phyloP scores from a whole-genome alignment of 1,140 invertebrate genomes.

The Riptortus pedestris region DNA sequence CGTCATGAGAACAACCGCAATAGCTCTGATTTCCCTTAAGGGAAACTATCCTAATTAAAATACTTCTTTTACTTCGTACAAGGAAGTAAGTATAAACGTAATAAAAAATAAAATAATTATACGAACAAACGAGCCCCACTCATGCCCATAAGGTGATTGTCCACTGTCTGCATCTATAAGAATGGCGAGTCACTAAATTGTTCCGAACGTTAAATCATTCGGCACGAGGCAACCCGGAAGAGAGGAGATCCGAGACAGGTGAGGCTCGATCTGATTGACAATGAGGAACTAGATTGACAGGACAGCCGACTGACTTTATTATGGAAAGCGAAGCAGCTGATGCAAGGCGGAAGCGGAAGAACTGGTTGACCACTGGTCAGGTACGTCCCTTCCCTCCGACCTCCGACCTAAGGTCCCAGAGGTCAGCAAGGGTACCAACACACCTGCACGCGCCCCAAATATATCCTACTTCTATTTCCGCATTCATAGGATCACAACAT shows the following conservation, averaged over 20 bases:
- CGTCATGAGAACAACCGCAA: too few species aligned
- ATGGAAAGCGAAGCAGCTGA: neutral
- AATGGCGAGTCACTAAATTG: too few species aligned
- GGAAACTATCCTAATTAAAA: too few species aligned
- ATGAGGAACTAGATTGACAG: too few species aligned
- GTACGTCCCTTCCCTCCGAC: neutral
- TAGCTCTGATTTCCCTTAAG: too few species aligned
- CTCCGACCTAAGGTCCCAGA: neutral
- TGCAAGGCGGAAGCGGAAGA: slow-evolving; percentile 14
- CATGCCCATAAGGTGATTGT: too few species aligned
- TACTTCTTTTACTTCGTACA: too few species aligned
- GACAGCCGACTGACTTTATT: slow-evolving; percentile 4
- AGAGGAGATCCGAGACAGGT: neutral
- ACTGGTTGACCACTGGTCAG: slow-evolving; percentile 5
- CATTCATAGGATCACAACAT: neutral
- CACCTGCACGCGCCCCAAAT: neutral
- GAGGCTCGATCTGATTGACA: too few species aligned
- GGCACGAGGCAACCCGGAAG: neutral
- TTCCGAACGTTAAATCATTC: neutral
- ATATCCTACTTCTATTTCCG: neutral
- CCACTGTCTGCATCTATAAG: too few species aligned
- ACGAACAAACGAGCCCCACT: too few species aligned
- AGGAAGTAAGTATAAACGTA: too few species aligned
- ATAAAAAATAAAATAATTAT: too few species aligned
- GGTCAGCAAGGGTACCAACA: neutral